phyloP scores from a whole-genome alignment of 64 coral and sea anemone genomes.

The Stichodactyla mertensii region DNA sequence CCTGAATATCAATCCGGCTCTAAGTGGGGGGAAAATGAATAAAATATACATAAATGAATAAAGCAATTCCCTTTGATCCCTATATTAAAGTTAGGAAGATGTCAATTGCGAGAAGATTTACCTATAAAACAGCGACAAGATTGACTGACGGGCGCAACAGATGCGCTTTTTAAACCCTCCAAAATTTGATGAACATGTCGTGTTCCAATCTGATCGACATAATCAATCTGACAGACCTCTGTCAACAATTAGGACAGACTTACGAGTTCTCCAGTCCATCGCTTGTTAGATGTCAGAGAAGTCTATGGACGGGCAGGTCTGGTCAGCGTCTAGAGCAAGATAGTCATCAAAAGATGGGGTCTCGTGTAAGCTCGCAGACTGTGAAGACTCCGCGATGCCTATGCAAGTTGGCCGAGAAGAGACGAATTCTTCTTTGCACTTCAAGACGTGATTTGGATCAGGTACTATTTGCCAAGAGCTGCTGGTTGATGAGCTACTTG shows the following conservation, averaged over 20 bases:
- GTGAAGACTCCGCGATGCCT: slow-evolving; percentile 18
- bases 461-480: slow-evolving; percentile 60
- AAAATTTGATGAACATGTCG: background rate
- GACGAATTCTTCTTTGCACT: slow-evolving; percentile 50
- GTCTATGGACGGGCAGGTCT: slow-evolving; percentile 94
- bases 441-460: slow-evolving; percentile 34
- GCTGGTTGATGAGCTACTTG: background rate
- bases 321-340: slow-evolving; percentile 81
- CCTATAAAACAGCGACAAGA: background rate
- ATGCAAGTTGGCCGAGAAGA: slow-evolving; percentile 32
- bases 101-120: too few relatives aligned
- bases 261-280: background rate
- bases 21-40: background rate
- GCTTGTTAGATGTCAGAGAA: slow-evolving; percentile 81
- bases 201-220: background rate
- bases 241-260: background rate
- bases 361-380: slow-evolving; percentile 47
- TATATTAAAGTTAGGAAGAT: too few relatives aligned
- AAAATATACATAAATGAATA: background rate
- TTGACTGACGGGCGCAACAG: background rate
- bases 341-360: slow-evolving; percentile 94
- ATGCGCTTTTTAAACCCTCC: background rate
- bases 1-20: background rate
- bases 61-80: too few relatives aligned
- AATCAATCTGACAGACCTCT: background rate